These are phyloP conservation scores for Drosophila navojoa DNA, from an alignment of 1,140 invertebrate species.

Conservation along the genomic window DNA sequence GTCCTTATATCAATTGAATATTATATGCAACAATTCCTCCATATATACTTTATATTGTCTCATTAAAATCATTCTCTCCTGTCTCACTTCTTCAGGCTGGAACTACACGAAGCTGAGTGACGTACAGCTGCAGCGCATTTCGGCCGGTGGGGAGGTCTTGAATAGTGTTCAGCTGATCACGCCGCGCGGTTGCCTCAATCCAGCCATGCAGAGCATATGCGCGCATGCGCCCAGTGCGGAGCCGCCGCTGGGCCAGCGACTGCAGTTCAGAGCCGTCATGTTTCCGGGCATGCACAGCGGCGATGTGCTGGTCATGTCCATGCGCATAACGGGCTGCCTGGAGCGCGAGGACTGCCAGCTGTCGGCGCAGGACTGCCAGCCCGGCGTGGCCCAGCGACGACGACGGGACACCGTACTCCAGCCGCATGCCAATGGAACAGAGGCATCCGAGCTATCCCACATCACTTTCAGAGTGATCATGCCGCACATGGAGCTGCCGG, in stretches of 20 bases:
- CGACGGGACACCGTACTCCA: slow-evolving; percentile 44
- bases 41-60: too few relatives aligned
- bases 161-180: slow-evolving; percentile 85
- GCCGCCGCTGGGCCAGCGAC: slow-evolving; percentile 72
- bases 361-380: slow-evolving; percentile 57
- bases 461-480: slow-evolving; percentile 70
- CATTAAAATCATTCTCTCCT: too few relatives aligned
- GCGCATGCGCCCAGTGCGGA: slow-evolving; percentile 85
- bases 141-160: slow-evolving; percentile 76
- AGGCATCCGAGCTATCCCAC: slow-evolving; percentile 66
- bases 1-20: too few relatives aligned
- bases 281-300: slow-evolving; percentile 88
- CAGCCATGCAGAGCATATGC: slow-evolving; percentile 85
- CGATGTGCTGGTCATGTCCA: slow-evolving; percentile 87
- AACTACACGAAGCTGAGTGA: slow-evolving; percentile 86
- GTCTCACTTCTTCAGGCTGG: slow-evolving; percentile 85
- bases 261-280: slow-evolving; percentile 87
- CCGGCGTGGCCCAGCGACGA: slow-evolving; percentile 40
- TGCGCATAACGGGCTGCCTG: slow-evolving; percentile 87
- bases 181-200: slow-evolving; percentile 86
- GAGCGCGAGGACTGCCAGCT: slow-evolving; percentile 86
- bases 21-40: too few relatives aligned
- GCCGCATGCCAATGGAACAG: slow-evolving; percentile 41
- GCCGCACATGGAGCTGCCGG: slow-evolving; percentile 23
- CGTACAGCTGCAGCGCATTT: slow-evolving; percentile 85